Percentiles rank a stretch among this genome's conserved stretches.
These are phyloP conservation scores for Peromyscus leucopus DNA, from an alignment of 2,113 vertebrate genomes.

Conservation along the genomic window DNA sequence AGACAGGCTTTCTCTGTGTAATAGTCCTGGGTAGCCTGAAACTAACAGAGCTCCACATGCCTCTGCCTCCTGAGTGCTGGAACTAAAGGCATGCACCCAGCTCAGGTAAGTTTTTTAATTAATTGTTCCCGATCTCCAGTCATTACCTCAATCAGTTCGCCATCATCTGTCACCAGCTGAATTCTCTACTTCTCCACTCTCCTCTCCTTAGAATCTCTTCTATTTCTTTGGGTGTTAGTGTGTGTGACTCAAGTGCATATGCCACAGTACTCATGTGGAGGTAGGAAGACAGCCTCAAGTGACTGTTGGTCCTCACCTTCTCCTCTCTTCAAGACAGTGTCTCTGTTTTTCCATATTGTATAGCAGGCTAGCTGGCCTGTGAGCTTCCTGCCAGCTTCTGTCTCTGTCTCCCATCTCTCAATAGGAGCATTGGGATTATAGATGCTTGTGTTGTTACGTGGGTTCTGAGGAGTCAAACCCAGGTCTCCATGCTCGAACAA, in stretches of 20 bases:
- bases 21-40: background rate
- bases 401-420: background rate
- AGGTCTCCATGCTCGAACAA: background rate
- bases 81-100: background rate
- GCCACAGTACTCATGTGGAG: background rate
- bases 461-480: background rate
- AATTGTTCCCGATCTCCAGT: background rate
- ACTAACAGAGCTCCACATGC: background rate
- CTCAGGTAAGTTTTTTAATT: background rate
- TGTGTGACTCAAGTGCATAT: background rate
- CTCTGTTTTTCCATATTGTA: background rate
- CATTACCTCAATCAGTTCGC: background rate
- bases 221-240: background rate
- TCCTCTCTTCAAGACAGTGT: background rate
- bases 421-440: background rate
- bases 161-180: background rate
- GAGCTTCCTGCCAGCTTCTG: background rate
- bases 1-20: background rate
- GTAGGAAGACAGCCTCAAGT: background rate
- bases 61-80: background rate
- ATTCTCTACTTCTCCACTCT: slow-evolving; percentile 5
- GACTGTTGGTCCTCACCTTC: background rate
- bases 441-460: background rate
- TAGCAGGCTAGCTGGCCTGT: background rate
- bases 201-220: background rate